phyloP scores from a whole-genome alignment of 2,888 invertebrate genomes.

The Podabrus alpinus region DNA sequence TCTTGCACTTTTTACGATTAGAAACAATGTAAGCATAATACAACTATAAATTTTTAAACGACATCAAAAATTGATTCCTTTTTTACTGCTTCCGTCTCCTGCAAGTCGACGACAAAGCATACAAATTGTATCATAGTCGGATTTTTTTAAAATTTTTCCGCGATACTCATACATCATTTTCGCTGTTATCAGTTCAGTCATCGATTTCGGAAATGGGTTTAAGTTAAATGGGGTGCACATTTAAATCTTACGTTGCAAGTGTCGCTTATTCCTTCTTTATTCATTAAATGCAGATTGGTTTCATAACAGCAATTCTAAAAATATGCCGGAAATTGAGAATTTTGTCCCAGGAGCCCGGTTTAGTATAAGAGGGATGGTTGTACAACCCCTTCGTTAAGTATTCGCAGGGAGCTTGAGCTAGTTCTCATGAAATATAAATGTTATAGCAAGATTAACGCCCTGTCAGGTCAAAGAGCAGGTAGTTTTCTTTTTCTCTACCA shows the following conservation, averaged over 20 bases:
- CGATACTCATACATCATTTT: constrained; percentile 31
- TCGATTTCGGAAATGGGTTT: constrained; percentile 38
- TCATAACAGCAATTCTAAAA: constrained; percentile 33
- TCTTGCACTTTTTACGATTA: not conserved
- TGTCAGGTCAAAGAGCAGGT: constrained; percentile 27
- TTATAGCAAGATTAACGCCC: constrained; percentile 32
- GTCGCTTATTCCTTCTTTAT: constrained; percentile 24
- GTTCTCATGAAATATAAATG: constrained; percentile 36
- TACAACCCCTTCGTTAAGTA: constrained; percentile 32
- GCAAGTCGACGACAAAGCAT: not conserved
- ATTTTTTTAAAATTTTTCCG: not conserved
- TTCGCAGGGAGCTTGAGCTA: constrained; percentile 22
- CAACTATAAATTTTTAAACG: not conserved
- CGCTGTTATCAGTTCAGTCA: constrained; percentile 20
- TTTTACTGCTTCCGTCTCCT: not conserved
- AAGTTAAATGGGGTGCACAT: constrained; percentile 35
- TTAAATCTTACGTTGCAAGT: constrained; percentile 31
- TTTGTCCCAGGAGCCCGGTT: constrained; percentile 47
- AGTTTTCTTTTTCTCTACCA: constrained; percentile 8
- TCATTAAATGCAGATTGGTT: constrained; percentile 32
- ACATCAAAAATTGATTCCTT: constrained; percentile 1
- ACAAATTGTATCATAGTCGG: not conserved
- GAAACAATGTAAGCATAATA: not conserved
- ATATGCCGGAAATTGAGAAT: constrained; percentile 50
- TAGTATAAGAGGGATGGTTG: constrained; percentile 37